phyloP scores from a whole-genome alignment of 2,888 invertebrate species.

The Camptogramma bilineatum region DNA sequence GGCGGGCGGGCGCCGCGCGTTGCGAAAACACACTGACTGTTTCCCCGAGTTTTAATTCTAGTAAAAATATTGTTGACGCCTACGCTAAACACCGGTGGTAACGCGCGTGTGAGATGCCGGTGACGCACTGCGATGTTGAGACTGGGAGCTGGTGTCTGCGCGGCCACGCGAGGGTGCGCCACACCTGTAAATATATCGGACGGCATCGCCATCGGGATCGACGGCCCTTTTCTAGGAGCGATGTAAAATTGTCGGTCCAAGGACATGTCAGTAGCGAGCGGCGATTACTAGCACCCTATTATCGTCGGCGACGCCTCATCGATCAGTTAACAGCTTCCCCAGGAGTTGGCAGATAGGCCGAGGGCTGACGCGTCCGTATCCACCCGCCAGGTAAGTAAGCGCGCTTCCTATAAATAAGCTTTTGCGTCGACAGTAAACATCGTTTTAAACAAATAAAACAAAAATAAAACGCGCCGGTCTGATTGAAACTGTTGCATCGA shows the following conservation, averaged over 20 bases:
- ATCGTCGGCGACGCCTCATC: constrained; percentile 65
- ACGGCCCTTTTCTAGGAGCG: constrained; percentile 40
- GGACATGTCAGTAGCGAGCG: constrained; percentile 59
- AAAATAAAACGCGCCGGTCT: constrained; percentile 15
- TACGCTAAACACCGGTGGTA: constrained; percentile 61
- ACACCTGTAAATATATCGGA: constrained; percentile 74
- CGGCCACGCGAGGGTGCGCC: constrained; percentile 70
- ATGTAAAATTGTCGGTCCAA: constrained; percentile 39
- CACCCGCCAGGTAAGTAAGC: constrained; percentile 61
- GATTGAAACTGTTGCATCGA: constrained; percentile 17
- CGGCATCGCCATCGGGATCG: constrained; percentile 47
- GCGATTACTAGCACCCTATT: constrained; percentile 61
- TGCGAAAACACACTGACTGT: constrained; percentile 76
- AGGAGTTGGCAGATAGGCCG: constrained; percentile 64
- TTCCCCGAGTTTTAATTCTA: constrained; percentile 68
- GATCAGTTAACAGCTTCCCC: constrained; percentile 69
- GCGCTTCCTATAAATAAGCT: constrained; percentile 55
- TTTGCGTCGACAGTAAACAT: constrained; percentile 35
- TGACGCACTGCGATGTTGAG: constrained; percentile 64
- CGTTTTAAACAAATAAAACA: constrained; percentile 18
- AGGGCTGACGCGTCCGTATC: constrained; percentile 59
- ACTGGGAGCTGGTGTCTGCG: constrained; percentile 63
- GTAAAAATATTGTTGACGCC: constrained; percentile 76
- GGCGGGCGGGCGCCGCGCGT: constrained; percentile 65
- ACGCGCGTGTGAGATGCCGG: constrained; percentile 61